Conservation (phyloP, 1,140 invertebrate genomes). For the Odontomachus brunneus region DNA sequence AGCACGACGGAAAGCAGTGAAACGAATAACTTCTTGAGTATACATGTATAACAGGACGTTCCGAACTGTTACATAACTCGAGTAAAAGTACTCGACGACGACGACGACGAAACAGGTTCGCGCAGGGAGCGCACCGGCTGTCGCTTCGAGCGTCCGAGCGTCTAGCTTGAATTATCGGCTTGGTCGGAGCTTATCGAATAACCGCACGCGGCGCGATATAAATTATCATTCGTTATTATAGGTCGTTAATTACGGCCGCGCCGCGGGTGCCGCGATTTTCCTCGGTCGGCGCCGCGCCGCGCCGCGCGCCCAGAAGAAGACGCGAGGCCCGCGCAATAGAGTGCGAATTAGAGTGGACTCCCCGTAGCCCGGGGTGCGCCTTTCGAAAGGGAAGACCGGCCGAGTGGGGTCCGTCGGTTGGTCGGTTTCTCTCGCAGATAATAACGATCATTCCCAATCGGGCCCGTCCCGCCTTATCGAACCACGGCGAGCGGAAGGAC, state of each 20-base stretch:
- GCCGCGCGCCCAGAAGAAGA: not conserved
- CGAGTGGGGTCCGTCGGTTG: not conserved
- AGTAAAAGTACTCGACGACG: not conserved
- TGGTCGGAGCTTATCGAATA: conserved; percentile 34
- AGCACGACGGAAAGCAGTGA: not conserved
- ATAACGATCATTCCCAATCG: conserved; percentile 3
- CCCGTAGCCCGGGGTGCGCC: conserved; percentile 15
- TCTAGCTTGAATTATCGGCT: conserved; percentile 41
- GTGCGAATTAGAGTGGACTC: conserved; percentile 35
- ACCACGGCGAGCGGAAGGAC: not conserved
- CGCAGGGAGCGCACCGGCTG: not conserved
- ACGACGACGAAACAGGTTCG: conserved; percentile 6
- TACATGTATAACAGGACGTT: not conserved
- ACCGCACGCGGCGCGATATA: conserved; percentile 22
- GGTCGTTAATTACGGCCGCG: conserved; percentile 39
- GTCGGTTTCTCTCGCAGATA: conserved; percentile 15
- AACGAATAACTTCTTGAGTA: not conserved
- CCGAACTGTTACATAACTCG: conserved; percentile 17
- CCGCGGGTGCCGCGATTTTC: conserved; percentile 40
- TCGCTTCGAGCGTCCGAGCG: conserved; percentile 18
- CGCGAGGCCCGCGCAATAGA: not conserved
- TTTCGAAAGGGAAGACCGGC: conserved; percentile 8
- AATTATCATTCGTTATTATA: conserved; percentile 56
- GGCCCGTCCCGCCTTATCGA: conserved; percentile 19
- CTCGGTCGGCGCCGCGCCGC: not conserved